phyloP scores from a whole-genome alignment of 2,888 invertebrate genomes.

The Argyresthia albistria region DNA sequence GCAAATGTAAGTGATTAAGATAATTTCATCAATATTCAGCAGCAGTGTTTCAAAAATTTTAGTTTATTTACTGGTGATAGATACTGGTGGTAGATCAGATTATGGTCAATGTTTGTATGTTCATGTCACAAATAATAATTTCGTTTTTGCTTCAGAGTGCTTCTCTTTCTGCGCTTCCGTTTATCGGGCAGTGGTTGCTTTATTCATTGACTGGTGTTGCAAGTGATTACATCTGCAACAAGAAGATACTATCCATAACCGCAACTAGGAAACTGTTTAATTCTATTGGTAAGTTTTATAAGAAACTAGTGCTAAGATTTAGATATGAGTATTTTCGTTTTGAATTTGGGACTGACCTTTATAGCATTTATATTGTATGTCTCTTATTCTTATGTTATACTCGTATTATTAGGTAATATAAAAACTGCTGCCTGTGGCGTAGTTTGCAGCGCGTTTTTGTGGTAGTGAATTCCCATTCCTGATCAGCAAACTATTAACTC shows the following conservation, averaged over 20 bases:
- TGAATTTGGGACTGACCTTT: no score
- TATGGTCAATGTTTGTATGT: background rate
- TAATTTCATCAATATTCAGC: background rate
- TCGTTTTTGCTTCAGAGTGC: constrained; percentile 54
- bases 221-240: constrained; percentile 41
- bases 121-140: background rate
- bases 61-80: background rate
- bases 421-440: no score
- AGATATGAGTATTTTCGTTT: no score
- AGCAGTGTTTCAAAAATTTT: background rate
- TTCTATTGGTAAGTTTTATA: constrained; percentile 25
- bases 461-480: no score
- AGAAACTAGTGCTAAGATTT: no score
- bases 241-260: constrained; percentile 7
- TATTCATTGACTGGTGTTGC: constrained; percentile 72
- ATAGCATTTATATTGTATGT: no score
- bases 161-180: constrained; percentile 73
- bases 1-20: constrained; percentile 35
- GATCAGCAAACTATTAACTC: no score
- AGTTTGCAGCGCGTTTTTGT: no score
- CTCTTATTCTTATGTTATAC: no score
- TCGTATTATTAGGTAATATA: no score
- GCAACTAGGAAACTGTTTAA: constrained; percentile 45
- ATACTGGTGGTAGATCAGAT: no score
- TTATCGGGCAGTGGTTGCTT: constrained; percentile 75